Base-by-base conservation (phyloP, 1,140 invertebrate genomes). In the Acromyrmex echinatior region DNA sequence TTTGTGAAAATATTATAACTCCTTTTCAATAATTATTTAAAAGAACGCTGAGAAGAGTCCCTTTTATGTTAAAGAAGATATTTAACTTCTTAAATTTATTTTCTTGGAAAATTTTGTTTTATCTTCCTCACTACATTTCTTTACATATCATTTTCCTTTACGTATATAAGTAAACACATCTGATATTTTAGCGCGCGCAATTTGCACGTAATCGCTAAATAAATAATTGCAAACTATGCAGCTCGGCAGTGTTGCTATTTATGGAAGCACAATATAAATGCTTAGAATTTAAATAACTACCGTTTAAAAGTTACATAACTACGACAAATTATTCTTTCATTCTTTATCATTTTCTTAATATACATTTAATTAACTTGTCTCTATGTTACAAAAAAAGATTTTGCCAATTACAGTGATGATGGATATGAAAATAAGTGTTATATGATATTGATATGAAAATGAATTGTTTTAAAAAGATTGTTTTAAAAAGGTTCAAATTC, bases 131-230 rank as follows among this genome's bases (percentile, higher is more conserved):
- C 7, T 25, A 25, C 16, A 74, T 71, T 53, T 73, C 16, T 21
- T 39, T 12, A 39, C 56, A 16, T 76, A 76, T 56, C 35, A 73
- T 76, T 5, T 74, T 39, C 6, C 3, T 60, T 39, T 70, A 49
- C 10, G n/a, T 39, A 21, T 14, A 25, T 16, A 70, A 25, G 4
- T 39, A 60, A 45, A 51, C 49, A 16, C 4, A 45, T 25, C 31
- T 74, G 51, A 74, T n/a, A 60, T 39, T 60, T 31, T 58, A 58
- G 25, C 53, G 31, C 31, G 53, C n/a, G 31, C 73, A 76, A 76
- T 76, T 39, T 76, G 71, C 71, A 74, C 51, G 2, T 76, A 56
- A 76, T 74, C n/a, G 53, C 31, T 76, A 76, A 76, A 60, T 60
- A 60, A 76, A 60, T 76, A 60, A 76, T 76, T 39, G 31, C 16